Evolutionary conservation across 1,140 invertebrate genomes (phyloP).

Genomic region (Pseudomyrmex pallidus): DNA sequence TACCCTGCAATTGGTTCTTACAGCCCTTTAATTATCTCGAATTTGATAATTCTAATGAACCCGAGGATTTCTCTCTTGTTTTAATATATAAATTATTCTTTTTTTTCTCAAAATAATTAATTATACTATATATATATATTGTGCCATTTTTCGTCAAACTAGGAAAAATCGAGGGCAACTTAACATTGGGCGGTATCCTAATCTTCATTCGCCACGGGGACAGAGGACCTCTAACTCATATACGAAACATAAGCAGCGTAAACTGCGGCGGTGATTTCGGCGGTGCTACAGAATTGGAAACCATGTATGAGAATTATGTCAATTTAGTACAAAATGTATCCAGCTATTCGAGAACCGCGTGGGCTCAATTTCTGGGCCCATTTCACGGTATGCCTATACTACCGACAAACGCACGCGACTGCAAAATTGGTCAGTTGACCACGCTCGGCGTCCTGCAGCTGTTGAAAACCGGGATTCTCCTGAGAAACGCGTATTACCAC

Average conservation of each 20-base stretch:
- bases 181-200: constrained; percentile 91
- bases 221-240: constrained; percentile 92
- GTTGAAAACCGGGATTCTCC: constrained; percentile 90
- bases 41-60: too few species aligned
- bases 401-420: constrained; percentile 85
- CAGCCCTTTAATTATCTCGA: too few species aligned
- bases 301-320: constrained; percentile 78
- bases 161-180: constrained; percentile 87
- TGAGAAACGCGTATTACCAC: constrained; percentile 89
- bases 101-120: neutral
- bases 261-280: constrained; percentile 89
- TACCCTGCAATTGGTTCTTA: too few species aligned
- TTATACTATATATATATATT: constrained; percentile 3
- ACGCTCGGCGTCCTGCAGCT: constrained; percentile 91
- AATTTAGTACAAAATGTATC: constrained; percentile 80
- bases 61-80: too few species aligned
- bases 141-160: constrained; percentile 45
- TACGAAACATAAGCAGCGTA: constrained; percentile 90
- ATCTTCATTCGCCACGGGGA: constrained; percentile 95
- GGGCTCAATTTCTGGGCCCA: constrained; percentile 90
- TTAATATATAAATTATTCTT: neutral
- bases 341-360: constrained; percentile 86
- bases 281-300: constrained; percentile 82
- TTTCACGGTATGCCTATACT: constrained; percentile 93
- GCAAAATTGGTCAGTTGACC: constrained; percentile 84